Evolutionary conservation across 1,140 invertebrate species (phyloP).

Genomic region (Ladona fulva): DNA sequence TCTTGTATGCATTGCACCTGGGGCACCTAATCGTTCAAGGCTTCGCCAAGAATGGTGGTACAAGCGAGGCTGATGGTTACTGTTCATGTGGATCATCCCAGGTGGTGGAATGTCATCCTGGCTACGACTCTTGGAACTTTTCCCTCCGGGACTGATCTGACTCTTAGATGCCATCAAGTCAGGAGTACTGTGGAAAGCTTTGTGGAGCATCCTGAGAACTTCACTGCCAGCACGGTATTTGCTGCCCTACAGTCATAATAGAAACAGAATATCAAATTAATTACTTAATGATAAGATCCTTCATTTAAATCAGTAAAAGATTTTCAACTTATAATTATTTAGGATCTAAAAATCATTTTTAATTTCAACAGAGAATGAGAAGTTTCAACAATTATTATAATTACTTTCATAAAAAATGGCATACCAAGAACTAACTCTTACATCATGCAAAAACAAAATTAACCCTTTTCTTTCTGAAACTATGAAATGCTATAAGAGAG

Average conservation of each 20-base stretch:
- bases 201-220: conserved; percentile 44
- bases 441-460: too few relatives aligned
- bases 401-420: too few relatives aligned
- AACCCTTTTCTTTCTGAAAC: too few relatives aligned
- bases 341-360: too few relatives aligned
- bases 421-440: too few relatives aligned
- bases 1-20: neutral
- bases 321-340: too few relatives aligned
- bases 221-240: neutral
- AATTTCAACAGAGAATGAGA: too few relatives aligned
- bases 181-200: conserved; percentile 81
- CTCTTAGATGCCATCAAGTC: conserved; percentile 48
- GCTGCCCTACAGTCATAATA: neutral
- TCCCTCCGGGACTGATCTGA: neutral
- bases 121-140: conserved; percentile 31
- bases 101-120: conserved; percentile 34
- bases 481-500: too few relatives aligned
- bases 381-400: too few relatives aligned
- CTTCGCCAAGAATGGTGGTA: conserved; percentile 27
- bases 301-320: too few relatives aligned
- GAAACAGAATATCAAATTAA: too few relatives aligned
- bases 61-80: conserved; percentile 28
- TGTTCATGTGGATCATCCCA: neutral
- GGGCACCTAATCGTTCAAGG: conserved; percentile 23
- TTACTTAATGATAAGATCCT: too few relatives aligned